A percentile compares a stretch with the other conserved stretches of the same genome.
phyloP scores from a whole-genome alignment of 2,797 vertebrate genomes.

The Sebastes minor region DNA sequence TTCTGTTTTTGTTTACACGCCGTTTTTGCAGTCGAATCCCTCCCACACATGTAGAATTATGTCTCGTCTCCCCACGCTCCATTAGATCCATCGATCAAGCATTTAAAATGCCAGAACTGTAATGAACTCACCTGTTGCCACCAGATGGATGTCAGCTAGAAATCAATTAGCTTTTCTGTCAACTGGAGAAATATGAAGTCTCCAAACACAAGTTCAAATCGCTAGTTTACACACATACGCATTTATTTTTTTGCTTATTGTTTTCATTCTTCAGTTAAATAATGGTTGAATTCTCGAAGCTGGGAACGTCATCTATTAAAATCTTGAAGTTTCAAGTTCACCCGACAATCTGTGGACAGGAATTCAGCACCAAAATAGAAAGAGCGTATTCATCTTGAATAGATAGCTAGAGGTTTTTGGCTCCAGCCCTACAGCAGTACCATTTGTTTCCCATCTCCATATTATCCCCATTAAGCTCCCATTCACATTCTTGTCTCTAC shows the following conservation, averaged over 20 bases:
- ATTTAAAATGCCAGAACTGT: constrained; percentile 50
- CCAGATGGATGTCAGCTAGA: background rate
- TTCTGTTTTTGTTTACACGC: constrained; percentile 36
- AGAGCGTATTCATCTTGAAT: background rate
- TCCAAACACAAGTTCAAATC: background rate
- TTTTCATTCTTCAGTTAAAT: background rate
- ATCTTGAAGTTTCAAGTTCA: background rate
- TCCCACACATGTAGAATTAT: constrained; percentile 20
- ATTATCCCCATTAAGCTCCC: constrained; percentile 52
- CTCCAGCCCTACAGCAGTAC: constrained; percentile 14
- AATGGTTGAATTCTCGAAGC: background rate
- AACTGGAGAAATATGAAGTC: background rate
- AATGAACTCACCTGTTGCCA: constrained; percentile 38
- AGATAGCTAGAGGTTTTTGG: constrained; percentile 19
- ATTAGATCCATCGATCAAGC: constrained; percentile 19
- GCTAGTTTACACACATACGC: background rate
- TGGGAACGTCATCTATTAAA: background rate
- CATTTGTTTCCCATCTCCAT: constrained; percentile 54
- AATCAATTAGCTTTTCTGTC: constrained; percentile 18
- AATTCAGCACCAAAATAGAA: constrained; percentile 7
- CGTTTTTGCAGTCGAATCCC: constrained; percentile 26
- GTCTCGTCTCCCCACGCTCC: background rate
- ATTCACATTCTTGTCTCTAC: constrained; percentile 47
- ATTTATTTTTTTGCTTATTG: background rate
- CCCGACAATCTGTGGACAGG: background rate